A percentile compares a stretch with the other conserved stretches of the same genome.
Conservation (phyloP, 2,888 invertebrate species). For the Lissocephala sabroskyi region DNA sequence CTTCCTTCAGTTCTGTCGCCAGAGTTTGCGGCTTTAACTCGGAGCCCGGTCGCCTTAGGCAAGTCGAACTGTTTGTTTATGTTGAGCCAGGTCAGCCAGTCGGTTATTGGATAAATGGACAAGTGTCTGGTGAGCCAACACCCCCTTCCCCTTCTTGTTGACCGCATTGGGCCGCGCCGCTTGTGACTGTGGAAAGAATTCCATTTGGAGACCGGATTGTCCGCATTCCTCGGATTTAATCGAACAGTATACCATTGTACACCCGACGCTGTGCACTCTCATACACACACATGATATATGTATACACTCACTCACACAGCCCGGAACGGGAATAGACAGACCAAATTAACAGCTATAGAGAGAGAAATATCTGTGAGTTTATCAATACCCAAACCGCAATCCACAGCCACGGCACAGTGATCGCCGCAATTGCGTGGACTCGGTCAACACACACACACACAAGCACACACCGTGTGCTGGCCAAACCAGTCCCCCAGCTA, state of each 20-base stretch:
- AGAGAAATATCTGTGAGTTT: constrained; percentile 50
- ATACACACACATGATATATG: constrained; percentile 8
- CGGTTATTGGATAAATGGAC: too few relatives aligned
- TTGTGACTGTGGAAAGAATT: constrained; percentile 60
- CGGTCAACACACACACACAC: background rate
- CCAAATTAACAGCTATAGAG: constrained; percentile 63
- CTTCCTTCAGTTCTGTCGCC: too few relatives aligned
- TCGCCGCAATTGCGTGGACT: constrained; percentile 22
- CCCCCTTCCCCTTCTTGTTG: constrained; percentile 37
- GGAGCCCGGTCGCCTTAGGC: too few relatives aligned
- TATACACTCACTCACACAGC: constrained; percentile 3
- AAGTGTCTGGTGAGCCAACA: too few relatives aligned
- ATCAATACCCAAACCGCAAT: constrained; percentile 60
- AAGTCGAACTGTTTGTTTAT: too few relatives aligned
- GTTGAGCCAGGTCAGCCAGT: too few relatives aligned
- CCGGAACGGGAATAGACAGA: constrained; percentile 42
- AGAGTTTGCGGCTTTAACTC: too few relatives aligned
- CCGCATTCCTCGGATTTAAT: constrained; percentile 67
- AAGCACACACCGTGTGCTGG: too few relatives aligned
- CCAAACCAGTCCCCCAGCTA: constrained; percentile 36
- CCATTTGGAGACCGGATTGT: constrained; percentile 68
- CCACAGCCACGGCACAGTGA: constrained; percentile 33
- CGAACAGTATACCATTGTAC: constrained; percentile 35
- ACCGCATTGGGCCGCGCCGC: constrained; percentile 49
- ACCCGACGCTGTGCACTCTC: constrained; percentile 9